phyloP scores from a whole-genome alignment of 1,140 invertebrate species.

The Aethina tumida region DNA sequence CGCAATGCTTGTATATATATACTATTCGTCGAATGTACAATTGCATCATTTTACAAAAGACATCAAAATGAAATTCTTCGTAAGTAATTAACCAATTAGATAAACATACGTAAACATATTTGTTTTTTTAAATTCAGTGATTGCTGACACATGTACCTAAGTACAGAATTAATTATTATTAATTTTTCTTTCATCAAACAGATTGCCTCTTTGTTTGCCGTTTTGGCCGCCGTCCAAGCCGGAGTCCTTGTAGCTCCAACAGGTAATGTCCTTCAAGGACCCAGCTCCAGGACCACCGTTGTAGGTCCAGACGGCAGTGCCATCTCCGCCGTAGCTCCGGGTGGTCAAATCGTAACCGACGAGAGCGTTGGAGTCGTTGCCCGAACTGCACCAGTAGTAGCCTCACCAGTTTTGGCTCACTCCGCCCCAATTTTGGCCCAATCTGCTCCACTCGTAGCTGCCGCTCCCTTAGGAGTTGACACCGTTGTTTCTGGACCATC shows the following conservation, averaged over 20 bases:
- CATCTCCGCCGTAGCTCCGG: constrained; percentile 10
- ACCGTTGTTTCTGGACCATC: constrained; percentile 8
- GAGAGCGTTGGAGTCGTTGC: constrained; percentile 8
- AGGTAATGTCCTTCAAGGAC: constrained; percentile 13
- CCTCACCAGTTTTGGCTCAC: constrained; percentile 10
- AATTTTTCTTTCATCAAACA: no score
- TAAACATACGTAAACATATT: no score
- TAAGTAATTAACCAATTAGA: no score
- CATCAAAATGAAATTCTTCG: no score
- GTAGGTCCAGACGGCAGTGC: constrained; percentile 17
- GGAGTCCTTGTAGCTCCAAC: constrained; percentile 2
- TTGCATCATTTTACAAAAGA: no score
- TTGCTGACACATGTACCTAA: no score
- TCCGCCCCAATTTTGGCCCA: constrained; percentile 7
- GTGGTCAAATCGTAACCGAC: constrained; percentile 11
- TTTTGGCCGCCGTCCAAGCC: no score
- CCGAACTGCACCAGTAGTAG: constrained; percentile 9
- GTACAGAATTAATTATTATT: no score
- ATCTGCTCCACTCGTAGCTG: constrained; percentile 9
- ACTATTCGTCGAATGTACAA: no score
- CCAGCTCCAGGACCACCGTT: constrained; percentile 13
- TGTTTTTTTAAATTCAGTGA: no score
- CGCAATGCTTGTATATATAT: no score
- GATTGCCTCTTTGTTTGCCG: no score
- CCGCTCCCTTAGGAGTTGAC: constrained; percentile 3